Conservation (phyloP, 1,140 invertebrate genomes). For the Heliconius himera region DNA sequence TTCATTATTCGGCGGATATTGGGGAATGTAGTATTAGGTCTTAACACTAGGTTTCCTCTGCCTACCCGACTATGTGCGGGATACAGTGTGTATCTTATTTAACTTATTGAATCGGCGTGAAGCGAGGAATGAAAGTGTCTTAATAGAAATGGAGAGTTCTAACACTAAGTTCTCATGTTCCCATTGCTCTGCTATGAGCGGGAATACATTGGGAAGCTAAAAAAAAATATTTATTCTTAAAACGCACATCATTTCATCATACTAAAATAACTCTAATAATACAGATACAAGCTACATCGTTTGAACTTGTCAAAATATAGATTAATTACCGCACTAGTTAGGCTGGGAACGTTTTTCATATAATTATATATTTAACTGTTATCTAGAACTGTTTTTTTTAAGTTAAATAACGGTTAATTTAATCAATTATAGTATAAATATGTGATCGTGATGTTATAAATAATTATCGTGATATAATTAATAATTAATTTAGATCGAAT, state of each 20-base stretch:
- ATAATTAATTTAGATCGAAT: conserved; percentile 13
- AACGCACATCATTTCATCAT: conserved; percentile 28
- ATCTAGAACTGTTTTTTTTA: conserved; percentile 1
- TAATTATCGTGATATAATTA: background rate
- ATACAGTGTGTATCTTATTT: background rate
- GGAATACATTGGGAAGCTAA: too few species aligned
- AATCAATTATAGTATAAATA: conserved; percentile 37
- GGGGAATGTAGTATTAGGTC: background rate
- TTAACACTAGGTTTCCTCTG: too few species aligned
- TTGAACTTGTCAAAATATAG: conserved; percentile 55
- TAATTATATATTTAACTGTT: background rate
- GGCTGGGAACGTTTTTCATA: conserved; percentile 61
- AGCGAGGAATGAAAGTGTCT: too few species aligned
- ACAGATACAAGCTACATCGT: conserved; percentile 25
- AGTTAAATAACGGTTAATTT: conserved; percentile 56
- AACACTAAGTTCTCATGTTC: too few species aligned
- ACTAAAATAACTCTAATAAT: conserved; percentile 18
- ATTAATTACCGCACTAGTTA: conserved; percentile 61
- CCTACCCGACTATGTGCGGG: too few species aligned
- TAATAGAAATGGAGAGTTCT: too few species aligned
- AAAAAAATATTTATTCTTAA: background rate
- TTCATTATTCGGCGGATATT: too few species aligned
- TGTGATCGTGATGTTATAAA: conserved; percentile 8
- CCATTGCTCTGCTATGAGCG: too few species aligned
- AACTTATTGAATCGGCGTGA: too few species aligned